Percentiles rank a stretch among this genome's conserved stretches.
These are phyloP conservation scores for Drosophila kokeensis DNA, from an alignment of 2,888 invertebrate genomes.

Conservation along the genomic window DNA sequence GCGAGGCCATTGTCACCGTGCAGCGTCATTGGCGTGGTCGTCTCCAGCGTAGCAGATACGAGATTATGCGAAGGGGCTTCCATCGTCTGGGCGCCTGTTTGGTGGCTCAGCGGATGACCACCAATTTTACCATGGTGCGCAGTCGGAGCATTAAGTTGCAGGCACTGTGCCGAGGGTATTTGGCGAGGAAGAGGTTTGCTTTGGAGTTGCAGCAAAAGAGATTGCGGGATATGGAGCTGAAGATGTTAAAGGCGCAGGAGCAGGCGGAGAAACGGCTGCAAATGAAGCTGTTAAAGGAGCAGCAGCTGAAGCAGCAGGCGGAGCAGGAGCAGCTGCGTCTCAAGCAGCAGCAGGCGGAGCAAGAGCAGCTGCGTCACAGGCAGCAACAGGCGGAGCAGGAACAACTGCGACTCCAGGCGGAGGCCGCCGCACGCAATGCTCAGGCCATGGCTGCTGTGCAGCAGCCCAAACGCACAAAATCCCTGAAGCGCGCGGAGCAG, in stretches of 20 bases:
- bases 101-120: slow-evolving; percentile 90
- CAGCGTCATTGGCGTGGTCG: slow-evolving; percentile 94
- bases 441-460: slow-evolving; percentile 89
- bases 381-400: slow-evolving; percentile 18
- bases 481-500: slow-evolving; percentile 83
- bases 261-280: slow-evolving; percentile 43
- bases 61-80: slow-evolving; percentile 91
- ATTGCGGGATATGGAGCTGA: slow-evolving; percentile 51
- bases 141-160: slow-evolving; percentile 89
- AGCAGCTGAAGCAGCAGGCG: slow-evolving; percentile 6
- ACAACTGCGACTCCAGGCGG: slow-evolving; percentile 86
- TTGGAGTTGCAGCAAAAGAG: slow-evolving; percentile 79
- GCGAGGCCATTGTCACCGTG: slow-evolving; percentile 90
- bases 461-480: slow-evolving; percentile 89
- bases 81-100: slow-evolving; percentile 93
- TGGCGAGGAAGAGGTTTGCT: slow-evolving; percentile 86
- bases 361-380: slow-evolving; percentile 26
- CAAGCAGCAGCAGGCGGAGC: slow-evolving; percentile 84
- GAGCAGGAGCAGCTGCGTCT: slow-evolving; percentile 68
- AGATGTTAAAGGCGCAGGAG: background rate
- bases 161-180: slow-evolving; percentile 91
- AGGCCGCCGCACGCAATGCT: slow-evolving; percentile 88
- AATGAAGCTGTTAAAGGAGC: slow-evolving; percentile 86
- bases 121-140: slow-evolving; percentile 90
- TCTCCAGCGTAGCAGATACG: slow-evolving; percentile 89